A percentile compares a stretch with the other conserved stretches of the same genome.
phyloP scores from a whole-genome alignment of 2,797 vertebrate species.

The Chlorospingus flavigularis region DNA sequence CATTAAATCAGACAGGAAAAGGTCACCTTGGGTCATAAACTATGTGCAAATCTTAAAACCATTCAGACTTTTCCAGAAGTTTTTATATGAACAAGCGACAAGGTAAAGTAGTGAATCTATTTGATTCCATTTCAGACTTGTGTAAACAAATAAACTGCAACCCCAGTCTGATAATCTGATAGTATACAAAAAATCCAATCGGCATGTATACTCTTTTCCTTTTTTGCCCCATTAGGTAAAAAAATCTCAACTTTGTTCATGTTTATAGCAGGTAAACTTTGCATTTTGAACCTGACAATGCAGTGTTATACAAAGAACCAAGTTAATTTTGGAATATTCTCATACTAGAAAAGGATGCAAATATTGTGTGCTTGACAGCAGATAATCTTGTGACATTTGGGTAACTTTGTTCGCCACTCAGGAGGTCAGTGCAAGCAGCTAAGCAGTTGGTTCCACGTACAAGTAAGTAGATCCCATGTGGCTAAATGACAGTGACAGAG shows the following conservation, averaged over 20 bases:
- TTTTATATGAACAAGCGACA: not conserved
- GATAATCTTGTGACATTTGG: not conserved
- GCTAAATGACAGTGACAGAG: constrained; percentile 14
- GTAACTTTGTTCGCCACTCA: constrained; percentile 7
- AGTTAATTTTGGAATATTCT: not conserved
- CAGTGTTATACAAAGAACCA: not conserved
- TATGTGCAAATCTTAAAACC: constrained; percentile 15
- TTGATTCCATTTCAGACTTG: constrained; percentile 10
- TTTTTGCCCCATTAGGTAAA: not conserved
- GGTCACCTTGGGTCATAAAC: constrained; percentile 45
- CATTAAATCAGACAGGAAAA: constrained; percentile 26
- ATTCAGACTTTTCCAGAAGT: not conserved
- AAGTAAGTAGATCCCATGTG: not conserved
- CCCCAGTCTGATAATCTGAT: not conserved
- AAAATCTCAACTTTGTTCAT: not conserved
- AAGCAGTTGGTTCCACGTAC: not conserved
- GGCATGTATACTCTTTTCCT: not conserved
- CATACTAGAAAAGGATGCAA: not conserved
- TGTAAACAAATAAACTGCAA: not conserved
- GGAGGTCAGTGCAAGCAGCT: not conserved
- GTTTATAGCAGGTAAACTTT: constrained; percentile 26
- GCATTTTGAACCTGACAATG: not conserved
- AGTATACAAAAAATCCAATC: not conserved
- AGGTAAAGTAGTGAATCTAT: not conserved
- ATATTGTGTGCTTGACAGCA: not conserved